Evolutionary conservation across 2,797 vertebrate genomes (phyloP), one percentile per base, ranked within the genome.

Genomic region (Periophthalmus magnuspinnatus): DNA sequence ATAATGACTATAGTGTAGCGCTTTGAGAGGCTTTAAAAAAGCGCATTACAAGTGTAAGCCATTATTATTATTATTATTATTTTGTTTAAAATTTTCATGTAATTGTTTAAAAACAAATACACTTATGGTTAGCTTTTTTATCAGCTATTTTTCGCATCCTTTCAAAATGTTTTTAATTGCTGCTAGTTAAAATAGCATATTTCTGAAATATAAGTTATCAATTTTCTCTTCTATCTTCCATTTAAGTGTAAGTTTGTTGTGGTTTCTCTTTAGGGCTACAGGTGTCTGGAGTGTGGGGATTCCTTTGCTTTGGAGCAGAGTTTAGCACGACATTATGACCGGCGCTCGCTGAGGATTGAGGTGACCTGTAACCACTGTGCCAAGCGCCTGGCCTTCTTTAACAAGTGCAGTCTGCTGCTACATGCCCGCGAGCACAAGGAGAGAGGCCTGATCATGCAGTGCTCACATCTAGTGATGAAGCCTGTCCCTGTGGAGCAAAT

Each of bases 391-490:
- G 95, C 95, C 67, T 99, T 99, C 92, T 99, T 97, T 88, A 99
- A 99, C 93, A 99, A 99, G 87, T 99, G 97, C 91, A 98, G 97
- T 78, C 85, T 99, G 64, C 94, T 99, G 0, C 85, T 98, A 34
- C 97, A 99, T 0, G 97, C 97, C 7, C 94, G 97, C 0, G 97
- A 99, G 86, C 97, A 99, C 93, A 99, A 99, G 91, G 97, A 99
- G 86, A 95, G 90, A 65, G 97, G 97, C 0, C 88, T 99, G 74
- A 96, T 99, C 68, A 99, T 99, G 97, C 97, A 99, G 90, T 99
- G 97, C 77, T 99, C 97, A 0, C 97, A 99, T 68, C 87, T 99
- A 72, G 95, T 99, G 67, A 99, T 99, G 97, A 90, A 95, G 38
- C 96, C 97, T 0, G 93, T 99, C 0, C 94, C 95, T 0, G 74